Evolutionary conservation across 2,113 vertebrate genomes (phyloP).

Genomic region (Onychorhynchus coronatus): DNA sequence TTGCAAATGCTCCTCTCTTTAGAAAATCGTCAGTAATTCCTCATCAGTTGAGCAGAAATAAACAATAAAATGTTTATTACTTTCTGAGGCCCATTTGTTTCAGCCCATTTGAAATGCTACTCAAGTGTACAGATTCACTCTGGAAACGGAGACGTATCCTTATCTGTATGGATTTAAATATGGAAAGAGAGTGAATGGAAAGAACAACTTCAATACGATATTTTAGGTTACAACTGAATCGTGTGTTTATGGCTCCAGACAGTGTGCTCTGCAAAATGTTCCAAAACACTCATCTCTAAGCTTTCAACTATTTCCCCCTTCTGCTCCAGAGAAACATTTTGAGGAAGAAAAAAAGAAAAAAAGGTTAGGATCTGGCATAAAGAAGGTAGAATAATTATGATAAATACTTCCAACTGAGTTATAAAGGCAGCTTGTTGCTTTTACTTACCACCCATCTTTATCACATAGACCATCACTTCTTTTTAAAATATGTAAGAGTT

Average conservation of each 20-base stretch:
- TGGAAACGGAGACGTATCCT: not conserved
- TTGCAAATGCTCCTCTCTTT: not conserved
- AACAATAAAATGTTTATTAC: not conserved
- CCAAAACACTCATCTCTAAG: constrained; percentile 12
- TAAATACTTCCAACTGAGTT: not conserved
- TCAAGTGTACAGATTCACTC: constrained; percentile 4
- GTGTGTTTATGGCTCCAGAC: not conserved
- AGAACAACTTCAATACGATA: constrained; percentile 26
- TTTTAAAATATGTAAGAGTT: not conserved
- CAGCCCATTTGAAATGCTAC: too few species aligned
- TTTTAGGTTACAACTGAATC: constrained; percentile 24
- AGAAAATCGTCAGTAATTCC: not conserved
- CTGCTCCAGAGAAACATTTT: not conserved
- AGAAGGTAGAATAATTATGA: not conserved
- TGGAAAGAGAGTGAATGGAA: constrained; percentile 34
- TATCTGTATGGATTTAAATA: constrained; percentile 30
- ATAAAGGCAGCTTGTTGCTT: not conserved
- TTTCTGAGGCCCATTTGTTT: not conserved
- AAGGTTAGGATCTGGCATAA: not conserved
- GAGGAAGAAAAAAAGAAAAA: not conserved
- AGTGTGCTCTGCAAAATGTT: not conserved
- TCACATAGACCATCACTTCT: not conserved
- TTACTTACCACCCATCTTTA: not conserved
- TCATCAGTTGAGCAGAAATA: not conserved
- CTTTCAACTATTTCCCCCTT: not conserved